Conservation (phyloP, 2,797 vertebrate species). For the Micrastur ruficollis region DNA sequence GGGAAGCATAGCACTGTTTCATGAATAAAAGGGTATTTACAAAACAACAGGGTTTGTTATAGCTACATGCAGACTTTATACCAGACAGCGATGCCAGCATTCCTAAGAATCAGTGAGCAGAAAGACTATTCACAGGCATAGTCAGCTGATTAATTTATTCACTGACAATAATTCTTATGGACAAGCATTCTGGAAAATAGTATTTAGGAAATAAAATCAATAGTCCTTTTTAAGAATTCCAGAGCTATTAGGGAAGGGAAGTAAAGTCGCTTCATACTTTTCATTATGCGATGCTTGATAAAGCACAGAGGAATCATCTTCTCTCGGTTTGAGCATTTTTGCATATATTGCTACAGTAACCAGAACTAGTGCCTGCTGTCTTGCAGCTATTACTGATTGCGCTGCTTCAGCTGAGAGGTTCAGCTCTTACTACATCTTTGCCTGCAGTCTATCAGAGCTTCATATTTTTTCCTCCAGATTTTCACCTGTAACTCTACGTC, state of each 20-base stretch:
- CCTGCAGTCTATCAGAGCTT: neutral
- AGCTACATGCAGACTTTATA: conserved; percentile 14
- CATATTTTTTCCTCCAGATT: neutral
- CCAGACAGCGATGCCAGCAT: neutral
- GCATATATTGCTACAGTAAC: neutral
- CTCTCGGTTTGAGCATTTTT: neutral
- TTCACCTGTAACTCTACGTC: neutral
- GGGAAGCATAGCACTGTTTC: neutral
- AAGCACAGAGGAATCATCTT: neutral
- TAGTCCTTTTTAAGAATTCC: conserved; percentile 6
- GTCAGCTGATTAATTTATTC: conserved; percentile 39
- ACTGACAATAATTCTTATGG: neutral
- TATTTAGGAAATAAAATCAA: conserved; percentile 38
- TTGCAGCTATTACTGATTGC: conserved; percentile 2
- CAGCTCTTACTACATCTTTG: neutral
- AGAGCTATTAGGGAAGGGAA: neutral
- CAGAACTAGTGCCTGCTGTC: neutral
- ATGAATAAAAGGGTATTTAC: conserved; percentile 47
- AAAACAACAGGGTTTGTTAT: conserved; percentile 41
- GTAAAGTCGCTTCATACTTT: neutral
- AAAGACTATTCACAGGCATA: conserved; percentile 16
- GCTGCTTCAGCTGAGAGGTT: neutral
- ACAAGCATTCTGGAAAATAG: neutral
- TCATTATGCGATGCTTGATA: conserved; percentile 8
- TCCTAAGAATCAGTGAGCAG: conserved; percentile 28